Evolutionary conservation across 2,888 invertebrate species (phyloP).

Genomic region (Palloptera scutellata): DNA sequence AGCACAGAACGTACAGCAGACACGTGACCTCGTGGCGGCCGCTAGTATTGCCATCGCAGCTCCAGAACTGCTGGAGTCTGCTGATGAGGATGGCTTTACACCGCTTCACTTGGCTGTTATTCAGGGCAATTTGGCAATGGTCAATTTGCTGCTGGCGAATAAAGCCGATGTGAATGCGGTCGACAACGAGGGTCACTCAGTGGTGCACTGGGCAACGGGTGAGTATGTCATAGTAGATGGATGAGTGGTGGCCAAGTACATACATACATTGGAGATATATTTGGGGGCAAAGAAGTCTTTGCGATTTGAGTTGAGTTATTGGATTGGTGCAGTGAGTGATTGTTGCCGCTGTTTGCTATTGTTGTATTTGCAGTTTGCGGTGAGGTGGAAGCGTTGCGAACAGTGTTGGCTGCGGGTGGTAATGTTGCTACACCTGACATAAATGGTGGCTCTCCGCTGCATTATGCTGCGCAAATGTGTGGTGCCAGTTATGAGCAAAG

Average conservation of each 20-base stretch:
- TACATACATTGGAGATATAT: too few species aligned
- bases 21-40: constrained; percentile 68
- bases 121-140: constrained; percentile 86
- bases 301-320: too few species aligned
- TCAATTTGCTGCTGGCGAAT: constrained; percentile 84
- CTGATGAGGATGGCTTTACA: constrained; percentile 94
- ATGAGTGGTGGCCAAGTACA: too few species aligned
- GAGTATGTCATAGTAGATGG: constrained; percentile 35
- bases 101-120: constrained; percentile 95
- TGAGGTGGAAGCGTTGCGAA: constrained; percentile 86
- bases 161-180: constrained; percentile 89
- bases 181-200: constrained; percentile 94
- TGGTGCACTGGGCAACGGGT: constrained; percentile 99
- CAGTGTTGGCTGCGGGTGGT: constrained; percentile 86
- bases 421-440: constrained; percentile 89
- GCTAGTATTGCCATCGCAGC: constrained; percentile 86
- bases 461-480: constrained; percentile 98
- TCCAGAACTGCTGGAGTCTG: constrained; percentile 82
- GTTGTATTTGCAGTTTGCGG: constrained; percentile 78
- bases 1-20: constrained; percentile 58
- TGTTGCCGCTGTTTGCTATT: background rate
- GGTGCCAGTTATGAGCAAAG: constrained; percentile 77
- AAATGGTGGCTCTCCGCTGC: constrained; percentile 93
- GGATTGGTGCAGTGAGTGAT: background rate
- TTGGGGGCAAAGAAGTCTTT: too few species aligned